phyloP scores from a whole-genome alignment of 2,888 invertebrate species.

The Laspeyria flexula region DNA sequence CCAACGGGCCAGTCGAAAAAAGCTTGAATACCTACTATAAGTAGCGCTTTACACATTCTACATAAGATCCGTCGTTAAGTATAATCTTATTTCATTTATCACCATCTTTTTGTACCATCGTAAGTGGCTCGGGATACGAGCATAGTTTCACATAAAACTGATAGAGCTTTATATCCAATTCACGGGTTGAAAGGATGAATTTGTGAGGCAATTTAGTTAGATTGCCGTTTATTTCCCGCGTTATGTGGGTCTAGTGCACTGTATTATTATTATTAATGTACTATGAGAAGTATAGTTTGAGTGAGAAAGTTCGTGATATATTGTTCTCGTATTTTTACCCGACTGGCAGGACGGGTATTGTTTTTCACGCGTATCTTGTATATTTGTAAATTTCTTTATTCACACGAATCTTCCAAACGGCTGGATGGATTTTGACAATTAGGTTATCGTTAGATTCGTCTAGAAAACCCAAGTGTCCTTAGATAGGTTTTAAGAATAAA shows the following conservation, averaged over 20 bases:
- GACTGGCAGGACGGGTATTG: too few relatives aligned
- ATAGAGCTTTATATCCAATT: slow-evolving; percentile 44
- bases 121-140: slow-evolving; percentile 35
- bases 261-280: slow-evolving; percentile 30
- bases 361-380: too few relatives aligned
- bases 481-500: too few relatives aligned
- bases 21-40: too few relatives aligned
- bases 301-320: background rate
- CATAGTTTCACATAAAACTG: slow-evolving; percentile 45
- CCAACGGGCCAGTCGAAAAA: too few relatives aligned
- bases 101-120: slow-evolving; percentile 16
- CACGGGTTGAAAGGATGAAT: slow-evolving; percentile 46
- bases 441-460: too few relatives aligned
- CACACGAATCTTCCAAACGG: too few relatives aligned
- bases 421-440: too few relatives aligned
- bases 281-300: slow-evolving; percentile 3
- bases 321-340: too few relatives aligned
- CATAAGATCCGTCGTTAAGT: background rate
- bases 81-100: slow-evolving; percentile 26
- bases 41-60: background rate
- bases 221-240: slow-evolving; percentile 43
- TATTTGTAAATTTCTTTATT: too few relatives aligned
- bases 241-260: slow-evolving; percentile 30
- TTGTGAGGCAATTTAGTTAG: slow-evolving; percentile 49
- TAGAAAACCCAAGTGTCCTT: too few relatives aligned